Conservation (phyloP, 2,113 vertebrate species). For the Danionella cerebrum region DNA sequence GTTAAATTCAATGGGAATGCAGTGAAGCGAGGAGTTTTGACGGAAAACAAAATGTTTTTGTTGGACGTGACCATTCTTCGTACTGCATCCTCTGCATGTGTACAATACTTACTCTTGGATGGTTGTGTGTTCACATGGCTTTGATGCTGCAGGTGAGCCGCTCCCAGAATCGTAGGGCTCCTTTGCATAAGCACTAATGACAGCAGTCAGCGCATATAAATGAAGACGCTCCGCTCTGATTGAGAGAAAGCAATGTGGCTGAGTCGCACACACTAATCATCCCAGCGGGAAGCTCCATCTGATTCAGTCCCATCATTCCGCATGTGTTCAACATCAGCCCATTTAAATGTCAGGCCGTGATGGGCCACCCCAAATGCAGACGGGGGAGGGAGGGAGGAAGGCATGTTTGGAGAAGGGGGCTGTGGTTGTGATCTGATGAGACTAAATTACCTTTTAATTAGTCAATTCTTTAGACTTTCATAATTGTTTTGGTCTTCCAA, state of each 20-base stretch:
- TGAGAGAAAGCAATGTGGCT: conserved; percentile 58
- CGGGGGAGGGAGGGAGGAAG: conserved; percentile 71
- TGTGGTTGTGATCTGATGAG: conserved; percentile 75
- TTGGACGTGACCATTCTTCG: too few species aligned
- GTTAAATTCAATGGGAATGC: too few species aligned
- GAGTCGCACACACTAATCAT: conserved; percentile 76
- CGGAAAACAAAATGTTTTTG: too few species aligned
- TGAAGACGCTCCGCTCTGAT: conserved; percentile 75
- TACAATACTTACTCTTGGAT: not conserved
- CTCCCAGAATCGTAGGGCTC: conserved; percentile 70
- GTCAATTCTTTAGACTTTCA: conserved; percentile 73
- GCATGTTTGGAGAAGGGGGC: conserved; percentile 62
- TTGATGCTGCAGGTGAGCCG: conserved; percentile 88
- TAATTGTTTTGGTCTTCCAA: conserved; percentile 84
- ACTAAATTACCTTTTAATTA: conserved; percentile 87
- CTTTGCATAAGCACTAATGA: conserved; percentile 93
- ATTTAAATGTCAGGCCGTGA: conserved; percentile 91
- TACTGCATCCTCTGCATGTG: too few species aligned
- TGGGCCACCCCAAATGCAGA: conserved; percentile 66
- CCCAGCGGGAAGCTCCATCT: conserved; percentile 77
- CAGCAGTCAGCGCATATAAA: conserved; percentile 79
- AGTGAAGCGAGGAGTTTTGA: too few species aligned
- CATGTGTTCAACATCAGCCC: conserved; percentile 88
- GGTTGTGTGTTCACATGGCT: conserved; percentile 34
- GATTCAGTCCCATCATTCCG: conserved; percentile 85